These are phyloP conservation scores for Phoxinus phoxinus DNA, from an alignment of 2,113 vertebrate species.

Conservation along the genomic window DNA sequence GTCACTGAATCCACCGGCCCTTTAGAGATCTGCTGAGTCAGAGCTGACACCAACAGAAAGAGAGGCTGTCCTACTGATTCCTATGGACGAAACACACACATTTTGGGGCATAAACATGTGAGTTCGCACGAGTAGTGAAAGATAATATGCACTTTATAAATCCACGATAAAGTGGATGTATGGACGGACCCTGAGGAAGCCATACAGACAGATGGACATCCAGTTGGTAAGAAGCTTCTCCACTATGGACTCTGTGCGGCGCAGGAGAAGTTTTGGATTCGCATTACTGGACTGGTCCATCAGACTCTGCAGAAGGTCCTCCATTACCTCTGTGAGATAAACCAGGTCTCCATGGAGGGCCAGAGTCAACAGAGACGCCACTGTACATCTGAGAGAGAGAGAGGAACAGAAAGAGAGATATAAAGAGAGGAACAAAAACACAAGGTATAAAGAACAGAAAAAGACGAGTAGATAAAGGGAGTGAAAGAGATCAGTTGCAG, in stretches of 20 bases:
- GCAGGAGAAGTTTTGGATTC: conserved; percentile 91
- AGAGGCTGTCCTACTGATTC: conserved; percentile 91
- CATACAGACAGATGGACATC: conserved; percentile 97
- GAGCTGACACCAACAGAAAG: conserved; percentile 88
- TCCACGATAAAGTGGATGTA: neutral
- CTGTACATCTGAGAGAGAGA: conserved; percentile 78
- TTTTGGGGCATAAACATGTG: neutral
- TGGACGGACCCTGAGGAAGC: conserved; percentile 87
- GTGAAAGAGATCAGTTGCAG: neutral
- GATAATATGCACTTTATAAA: neutral
- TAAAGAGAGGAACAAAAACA: neutral
- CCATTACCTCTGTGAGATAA: conserved; percentile 91
- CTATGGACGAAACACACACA: conserved; percentile 64
- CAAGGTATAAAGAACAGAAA: neutral
- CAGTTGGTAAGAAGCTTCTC: conserved; percentile 97
- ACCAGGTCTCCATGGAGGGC: conserved; percentile 88
- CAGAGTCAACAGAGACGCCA: conserved; percentile 91
- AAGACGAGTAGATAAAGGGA: neutral
- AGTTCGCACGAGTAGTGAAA: neutral
- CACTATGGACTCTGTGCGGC: conserved; percentile 90
- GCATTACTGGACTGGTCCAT: conserved; percentile 87
- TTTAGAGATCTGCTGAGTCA: conserved; percentile 90
- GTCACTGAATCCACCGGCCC: conserved; percentile 93
- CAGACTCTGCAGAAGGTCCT: conserved; percentile 84
- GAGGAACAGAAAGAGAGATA: neutral